Base-by-base conservation (phyloP, 2,888 invertebrate genomes). In the Prenolepis imparis region DNA sequence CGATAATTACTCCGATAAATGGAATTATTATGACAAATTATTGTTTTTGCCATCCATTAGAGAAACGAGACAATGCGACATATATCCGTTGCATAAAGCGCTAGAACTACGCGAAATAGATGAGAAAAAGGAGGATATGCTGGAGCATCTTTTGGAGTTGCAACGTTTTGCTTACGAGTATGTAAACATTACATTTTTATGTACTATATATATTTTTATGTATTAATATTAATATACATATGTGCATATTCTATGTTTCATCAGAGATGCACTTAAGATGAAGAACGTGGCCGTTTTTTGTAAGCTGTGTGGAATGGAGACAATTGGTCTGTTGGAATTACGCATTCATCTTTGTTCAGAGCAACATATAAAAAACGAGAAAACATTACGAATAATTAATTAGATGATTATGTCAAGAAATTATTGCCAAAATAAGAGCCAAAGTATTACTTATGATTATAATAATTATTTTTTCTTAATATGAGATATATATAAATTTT, bases 331-430 rank as follows among this genome's bases (percentile, higher is more conserved):
- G 39, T 95, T 95, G 82, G 93, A 95, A 6, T 94, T 96, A 94
- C 95, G 96, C 70, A 94, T 95, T 39, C 96, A 96, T 88, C 94
- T 96, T n/a, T 95, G 94, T 90, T 95, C 95, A 80, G 94, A 94
- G 87, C 91, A 94, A 32, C 96, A 96, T 91, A 93, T 91, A 68
- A 94, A 95, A 75, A 95, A 94, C 61, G 95, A 95, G 83, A 95
- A 95, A n/a, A 94, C 95, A 74, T 93, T 95, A 32, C 41, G 5
- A 0, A 24, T 63, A n/a, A 24, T 63, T n/a, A n/a, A 28, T 11
- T 52, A n/a, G n/a, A 52, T 52, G 0, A 18, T 48, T 18, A 44
- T 11, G 48, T 32, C 24, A 28, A 52, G 12, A 39, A 39, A 21
- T 6, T 41, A 12, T n/a, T 32, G 6, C 12, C 11, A 39, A 39